Evolutionary conservation across 2,113 vertebrate genomes (phyloP).

Genomic region (Poeciliopsis occidentalis): DNA sequence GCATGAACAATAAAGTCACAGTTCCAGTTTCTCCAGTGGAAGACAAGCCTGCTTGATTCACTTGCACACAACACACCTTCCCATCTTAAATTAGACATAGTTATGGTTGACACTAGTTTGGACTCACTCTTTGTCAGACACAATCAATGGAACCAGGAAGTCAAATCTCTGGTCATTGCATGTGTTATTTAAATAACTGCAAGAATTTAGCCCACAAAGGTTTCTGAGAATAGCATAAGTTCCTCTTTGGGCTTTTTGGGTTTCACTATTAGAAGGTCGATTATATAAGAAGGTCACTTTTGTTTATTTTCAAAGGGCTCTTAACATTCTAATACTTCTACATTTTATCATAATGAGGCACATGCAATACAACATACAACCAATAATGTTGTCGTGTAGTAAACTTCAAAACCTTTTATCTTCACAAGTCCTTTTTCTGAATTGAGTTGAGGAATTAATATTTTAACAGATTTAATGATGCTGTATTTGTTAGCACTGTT

Average conservation of each 20-base stretch:
- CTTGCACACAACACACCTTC: constrained; percentile 2
- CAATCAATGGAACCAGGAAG: neutral
- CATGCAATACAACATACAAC: neutral
- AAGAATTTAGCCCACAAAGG: constrained; percentile 2
- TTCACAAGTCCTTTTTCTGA: too few relatives aligned
- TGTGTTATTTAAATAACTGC: constrained; percentile 4
- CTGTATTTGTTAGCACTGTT: too few relatives aligned
- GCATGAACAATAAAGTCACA: neutral
- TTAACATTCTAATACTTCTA: neutral
- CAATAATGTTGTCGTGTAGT: too few relatives aligned
- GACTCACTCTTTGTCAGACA: constrained; percentile 16
- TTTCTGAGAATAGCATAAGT: constrained; percentile 5
- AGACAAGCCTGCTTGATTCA: constrained; percentile 24
- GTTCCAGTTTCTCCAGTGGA: constrained; percentile 34
- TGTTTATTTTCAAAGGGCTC: neutral
- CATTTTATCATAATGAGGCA: neutral
- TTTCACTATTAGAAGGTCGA: constrained; percentile 10
- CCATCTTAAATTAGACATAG: constrained; percentile 10
- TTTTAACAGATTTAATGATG: too few relatives aligned
- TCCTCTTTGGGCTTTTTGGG: neutral
- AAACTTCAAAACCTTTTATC: too few relatives aligned
- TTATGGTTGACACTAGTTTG: neutral
- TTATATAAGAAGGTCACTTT: neutral
- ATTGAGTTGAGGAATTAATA: too few relatives aligned
- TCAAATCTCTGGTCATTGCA: neutral